Conservation (phyloP, 2,797 vertebrate species). For the Macropus fuliginosus region DNA sequence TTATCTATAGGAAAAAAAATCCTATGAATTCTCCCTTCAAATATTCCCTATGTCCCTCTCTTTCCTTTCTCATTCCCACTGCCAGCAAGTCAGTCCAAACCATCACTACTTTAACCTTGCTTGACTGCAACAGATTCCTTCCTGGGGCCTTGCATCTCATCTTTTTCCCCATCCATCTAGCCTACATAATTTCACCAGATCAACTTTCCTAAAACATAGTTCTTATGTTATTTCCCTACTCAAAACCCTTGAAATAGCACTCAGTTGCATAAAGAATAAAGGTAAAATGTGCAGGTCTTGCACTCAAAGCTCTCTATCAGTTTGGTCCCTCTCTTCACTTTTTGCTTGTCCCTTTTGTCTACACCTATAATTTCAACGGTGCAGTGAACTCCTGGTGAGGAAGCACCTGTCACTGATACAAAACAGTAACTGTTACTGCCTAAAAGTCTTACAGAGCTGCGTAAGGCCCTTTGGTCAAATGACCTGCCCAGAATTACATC, state of each 20-base stretch:
- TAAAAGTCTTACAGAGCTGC: neutral
- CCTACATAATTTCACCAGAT: neutral
- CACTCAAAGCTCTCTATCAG: neutral
- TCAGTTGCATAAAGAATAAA: neutral
- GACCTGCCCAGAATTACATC: neutral
- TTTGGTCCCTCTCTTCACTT: neutral
- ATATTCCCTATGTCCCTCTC: neutral
- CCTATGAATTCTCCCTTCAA: neutral
- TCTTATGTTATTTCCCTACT: neutral
- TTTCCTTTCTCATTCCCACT: slow-evolving; percentile 26
- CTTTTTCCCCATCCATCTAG: neutral
- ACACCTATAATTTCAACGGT: neutral
- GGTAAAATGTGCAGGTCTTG: neutral
- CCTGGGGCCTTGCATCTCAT: neutral
- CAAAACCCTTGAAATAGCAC: neutral
- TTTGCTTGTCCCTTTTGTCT: neutral
- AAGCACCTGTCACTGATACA: neutral
- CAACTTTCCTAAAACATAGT: neutral
- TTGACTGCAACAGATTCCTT: neutral
- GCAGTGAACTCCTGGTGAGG: neutral
- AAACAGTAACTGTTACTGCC: neutral
- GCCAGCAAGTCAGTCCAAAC: slow-evolving; percentile 13
- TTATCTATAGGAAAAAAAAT: neutral
- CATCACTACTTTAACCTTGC: neutral
- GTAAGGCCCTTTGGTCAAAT: neutral